Conservation (phyloP, 2,797 vertebrate species). For the Carapus acus region DNA sequence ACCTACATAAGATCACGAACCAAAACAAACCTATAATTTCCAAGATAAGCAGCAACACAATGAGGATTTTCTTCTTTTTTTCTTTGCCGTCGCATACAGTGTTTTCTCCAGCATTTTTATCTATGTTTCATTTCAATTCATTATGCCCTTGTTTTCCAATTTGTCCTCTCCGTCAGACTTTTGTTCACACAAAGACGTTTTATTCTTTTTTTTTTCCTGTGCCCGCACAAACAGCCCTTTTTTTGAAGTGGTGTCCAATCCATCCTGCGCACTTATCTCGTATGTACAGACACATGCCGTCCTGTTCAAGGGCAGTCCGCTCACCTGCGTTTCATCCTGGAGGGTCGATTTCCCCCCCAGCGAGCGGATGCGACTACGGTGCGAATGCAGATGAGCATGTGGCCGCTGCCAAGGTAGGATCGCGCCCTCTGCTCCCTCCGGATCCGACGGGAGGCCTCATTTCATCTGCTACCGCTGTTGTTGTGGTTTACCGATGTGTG, state of each 20-base stretch:
- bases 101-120: too few relatives aligned
- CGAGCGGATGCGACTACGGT: constrained; percentile 57
- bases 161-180: constrained; percentile 16
- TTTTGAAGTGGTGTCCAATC: constrained; percentile 28
- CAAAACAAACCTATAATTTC: too few relatives aligned
- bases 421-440: constrained; percentile 57
- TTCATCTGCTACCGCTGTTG: constrained; percentile 41
- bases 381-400: constrained; percentile 64
- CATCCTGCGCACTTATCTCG: constrained; percentile 29
- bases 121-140: too few relatives aligned
- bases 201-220: too few relatives aligned
- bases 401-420: constrained; percentile 48
- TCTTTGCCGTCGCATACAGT: too few relatives aligned
- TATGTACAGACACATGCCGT: constrained; percentile 34
- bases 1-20: too few relatives aligned
- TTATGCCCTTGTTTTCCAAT: too few relatives aligned
- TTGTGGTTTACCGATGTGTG: constrained; percentile 11
- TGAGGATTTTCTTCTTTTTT: too few relatives aligned
- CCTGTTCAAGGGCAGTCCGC: constrained; percentile 55
- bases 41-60: too few relatives aligned
- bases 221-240: constrained; percentile 20
- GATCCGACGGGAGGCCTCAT: constrained; percentile 54
- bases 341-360: constrained; percentile 25
- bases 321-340: constrained; percentile 51
- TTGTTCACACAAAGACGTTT: too few relatives aligned